Percentiles rank a stretch among this genome's conserved stretches.
Evolutionary conservation across 2,797 vertebrate genomes (phyloP).

Genomic region (Serranus cabrilla): DNA sequence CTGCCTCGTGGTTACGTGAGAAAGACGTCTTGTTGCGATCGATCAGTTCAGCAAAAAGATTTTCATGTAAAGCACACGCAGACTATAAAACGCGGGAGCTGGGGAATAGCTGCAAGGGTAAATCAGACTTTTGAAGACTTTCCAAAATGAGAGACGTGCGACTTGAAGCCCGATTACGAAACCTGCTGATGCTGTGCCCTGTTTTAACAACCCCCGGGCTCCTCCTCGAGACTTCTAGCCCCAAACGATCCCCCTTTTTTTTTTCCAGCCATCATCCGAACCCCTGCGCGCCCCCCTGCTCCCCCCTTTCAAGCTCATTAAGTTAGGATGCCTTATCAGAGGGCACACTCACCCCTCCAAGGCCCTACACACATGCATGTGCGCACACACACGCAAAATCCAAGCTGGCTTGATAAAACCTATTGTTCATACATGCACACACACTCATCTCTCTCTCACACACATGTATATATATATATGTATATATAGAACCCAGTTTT

Average conservation of each 20-base stretch:
- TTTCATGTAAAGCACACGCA: not conserved
- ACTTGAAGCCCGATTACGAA: slow-evolving; percentile 46
- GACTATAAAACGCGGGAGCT: slow-evolving; percentile 4
- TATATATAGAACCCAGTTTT: slow-evolving; percentile 41
- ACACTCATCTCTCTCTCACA: slow-evolving; percentile 14
- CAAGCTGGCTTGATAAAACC: slow-evolving; percentile 78
- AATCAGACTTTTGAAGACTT: slow-evolving; percentile 62
- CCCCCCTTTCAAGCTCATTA: slow-evolving; percentile 85
- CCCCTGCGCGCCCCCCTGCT: slow-evolving; percentile 47
- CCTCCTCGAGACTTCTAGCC: slow-evolving; percentile 69
- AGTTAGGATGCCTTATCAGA: slow-evolving; percentile 86
- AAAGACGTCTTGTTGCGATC: not conserved
- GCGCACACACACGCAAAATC: slow-evolving; percentile 47
- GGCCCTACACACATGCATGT: slow-evolving; percentile 63
- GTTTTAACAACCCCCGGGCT: slow-evolving; percentile 68
- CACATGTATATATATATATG: slow-evolving; percentile 14
- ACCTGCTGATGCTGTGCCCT: slow-evolving; percentile 63
- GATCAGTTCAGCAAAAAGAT: slow-evolving; percentile 27
- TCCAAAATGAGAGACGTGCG: slow-evolving; percentile 48
- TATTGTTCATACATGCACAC: slow-evolving; percentile 75
- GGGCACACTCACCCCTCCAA: slow-evolving; percentile 81
- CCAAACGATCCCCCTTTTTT: slow-evolving; percentile 32
- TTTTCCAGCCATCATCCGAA: slow-evolving; percentile 51
- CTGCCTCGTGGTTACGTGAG: not conserved
- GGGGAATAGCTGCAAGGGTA: slow-evolving; percentile 20